Evolutionary conservation across 1,140 invertebrate genomes (phyloP), one percentile per base, ranked within the genome.

Genomic region (Batillaria attramentaria): DNA sequence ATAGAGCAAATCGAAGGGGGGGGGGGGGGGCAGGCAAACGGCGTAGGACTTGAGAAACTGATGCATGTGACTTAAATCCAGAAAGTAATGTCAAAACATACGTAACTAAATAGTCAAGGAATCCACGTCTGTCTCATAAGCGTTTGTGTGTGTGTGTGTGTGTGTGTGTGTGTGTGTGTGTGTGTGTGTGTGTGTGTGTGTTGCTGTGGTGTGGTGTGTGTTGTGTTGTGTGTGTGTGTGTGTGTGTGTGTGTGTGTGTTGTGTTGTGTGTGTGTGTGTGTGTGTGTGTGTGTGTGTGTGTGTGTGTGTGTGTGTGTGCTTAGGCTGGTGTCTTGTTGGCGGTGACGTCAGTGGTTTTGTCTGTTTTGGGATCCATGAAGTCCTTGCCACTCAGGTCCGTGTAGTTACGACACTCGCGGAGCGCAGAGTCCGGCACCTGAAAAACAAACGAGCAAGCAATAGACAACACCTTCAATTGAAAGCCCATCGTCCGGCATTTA

Each of bases 381-480:
- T 81, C 60, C 50, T 84, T 86, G 37, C 83, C 85, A n/a, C 79
- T 83, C 76, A 86, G 65, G 46, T 86, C 83, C 13, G 66, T 84
- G 73, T 83, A 86, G 79, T 86, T 86, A 50, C 72, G 42, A 60
- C 83, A 84, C 28, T 81, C 82, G 33, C 78, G 77, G 57, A 86
- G 81, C n/a, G 80, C 79, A 39, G 81, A 78, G 50, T 86, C 79
- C 24, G 82, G 78, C n/a, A 86, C 85, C 85, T 86, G 77, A 3
- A 57, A 72, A 60, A 70, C 20, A 66, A 31, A 33, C 28, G 33
- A n/a, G n/a, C n/a, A n/a, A n/a, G n/a, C n/a, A n/a, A n/a, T n/a
- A n/a, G n/a, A n/a, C n/a, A n/a, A n/a, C n/a, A n/a, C n/a, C n/a
- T n/a, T n/a, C n/a, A n/a, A n/a, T n/a, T n/a, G n/a, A n/a, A n/a